Evolutionary conservation across 2,113 vertebrate genomes (phyloP), one percentile per base, ranked within the genome.

Genomic region (Lamprotornis superbus): DNA sequence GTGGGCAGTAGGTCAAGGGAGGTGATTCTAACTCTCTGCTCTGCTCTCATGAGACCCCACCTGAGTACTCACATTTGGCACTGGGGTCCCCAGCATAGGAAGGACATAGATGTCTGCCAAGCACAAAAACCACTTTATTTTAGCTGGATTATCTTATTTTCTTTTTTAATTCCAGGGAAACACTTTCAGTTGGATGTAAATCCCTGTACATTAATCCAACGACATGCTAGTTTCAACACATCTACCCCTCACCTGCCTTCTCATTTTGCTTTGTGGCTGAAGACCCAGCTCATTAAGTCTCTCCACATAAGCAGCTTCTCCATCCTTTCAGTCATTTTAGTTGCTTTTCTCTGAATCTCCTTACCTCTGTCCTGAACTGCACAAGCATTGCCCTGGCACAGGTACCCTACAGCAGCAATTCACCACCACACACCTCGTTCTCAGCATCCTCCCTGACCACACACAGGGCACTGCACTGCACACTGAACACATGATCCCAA

Each of bases 401-500:
- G 50, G 27, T 27, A 5, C 49, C 35, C 56, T 49, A 9, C 17
- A 40, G 25, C 3, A 18, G n/a, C 52, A 67, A 5, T 7, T 10
- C 5, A 33, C 39, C 47, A 28, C 6, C 31, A 33, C 28, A 22
- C 24, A 18, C 18, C 40, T 39, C 7, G 5, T 19, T 39, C 49
- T 44, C 59, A 60, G 80, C 68, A 59, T 15, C 53, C 23, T 73
- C 46, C 79, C 31, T 3, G 14, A 24, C 21, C 64, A 64, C 4
- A 3, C 6, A 4, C 15, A 20, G 9, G 31, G 40, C 40, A 42
- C 40, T 40, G 39, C 46, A n/a, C 35, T 49, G 76, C 40, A 37
- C 46, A 35, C 1, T 0, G 63, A 75, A 15, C 3, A 2, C 18
- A 18, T 0, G 1, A 84, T 8, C 50, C 30, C 74, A 46, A 60